A percentile compares a stretch with the other conserved stretches of the same genome.
phyloP scores from a whole-genome alignment of 2,113 vertebrate genomes.

The Anguilla rostrata region DNA sequence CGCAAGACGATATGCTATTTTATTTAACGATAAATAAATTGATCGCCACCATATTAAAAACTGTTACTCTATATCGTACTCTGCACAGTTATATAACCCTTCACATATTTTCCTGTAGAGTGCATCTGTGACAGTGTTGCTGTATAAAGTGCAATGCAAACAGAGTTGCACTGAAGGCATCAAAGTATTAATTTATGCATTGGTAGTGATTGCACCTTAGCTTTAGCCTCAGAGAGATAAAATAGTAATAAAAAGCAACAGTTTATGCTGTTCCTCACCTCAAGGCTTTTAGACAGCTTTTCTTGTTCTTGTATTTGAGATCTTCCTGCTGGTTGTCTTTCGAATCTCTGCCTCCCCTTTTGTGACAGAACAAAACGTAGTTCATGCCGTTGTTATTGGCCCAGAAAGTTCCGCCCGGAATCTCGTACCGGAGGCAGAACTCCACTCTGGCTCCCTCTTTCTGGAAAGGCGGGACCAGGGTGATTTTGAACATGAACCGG shows the following conservation, averaged over 20 bases:
- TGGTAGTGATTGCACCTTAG: too few relatives aligned
- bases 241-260: too few relatives aligned
- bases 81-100: neutral
- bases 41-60: neutral
- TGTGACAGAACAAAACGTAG: slow-evolving; percentile 84
- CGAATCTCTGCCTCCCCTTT: slow-evolving; percentile 62
- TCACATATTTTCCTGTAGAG: neutral
- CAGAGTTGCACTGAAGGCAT: too few relatives aligned
- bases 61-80: neutral
- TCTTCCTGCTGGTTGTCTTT: slow-evolving; percentile 64
- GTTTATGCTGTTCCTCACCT: slow-evolving; percentile 71
- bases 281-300: slow-evolving; percentile 85
- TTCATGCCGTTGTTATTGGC: slow-evolving; percentile 86
- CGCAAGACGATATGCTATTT: neutral
- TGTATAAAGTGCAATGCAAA: too few relatives aligned
- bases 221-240: too few relatives aligned
- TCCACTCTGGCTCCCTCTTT: slow-evolving; percentile 79
- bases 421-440: slow-evolving; percentile 92
- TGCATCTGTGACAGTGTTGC: neutral
- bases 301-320: slow-evolving; percentile 70
- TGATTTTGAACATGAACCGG: slow-evolving; percentile 84
- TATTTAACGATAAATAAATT: neutral
- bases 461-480: slow-evolving; percentile 78
- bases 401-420: slow-evolving; percentile 84
- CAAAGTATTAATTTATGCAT: too few relatives aligned